Evolutionary conservation across 2,113 vertebrate species (phyloP), one percentile per base, ranked within the genome.

Genomic region (Micromys minutus): DNA sequence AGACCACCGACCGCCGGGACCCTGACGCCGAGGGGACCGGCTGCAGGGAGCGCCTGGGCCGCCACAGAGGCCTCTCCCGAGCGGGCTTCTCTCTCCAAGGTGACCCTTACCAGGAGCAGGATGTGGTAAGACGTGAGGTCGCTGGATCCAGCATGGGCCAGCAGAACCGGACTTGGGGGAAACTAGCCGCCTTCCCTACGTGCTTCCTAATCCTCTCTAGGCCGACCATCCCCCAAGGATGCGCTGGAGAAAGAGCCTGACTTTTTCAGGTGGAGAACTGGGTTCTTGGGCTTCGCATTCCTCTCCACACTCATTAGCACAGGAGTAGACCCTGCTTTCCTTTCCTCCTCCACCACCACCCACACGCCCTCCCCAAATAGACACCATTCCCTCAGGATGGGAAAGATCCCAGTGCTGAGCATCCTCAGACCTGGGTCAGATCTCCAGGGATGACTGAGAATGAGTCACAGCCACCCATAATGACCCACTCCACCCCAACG

Each of bases 401-500:
- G 94, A 96, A 96, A 94, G 77, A 77, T 79, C 55, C 67, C 69
- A 65, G 26, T 81, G 45, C 3, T 71, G 89, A 61, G 50, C 87
- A 79, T 94, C 89, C 95, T 76, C 36, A 0, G 72, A 76, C 94
- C 55, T 50, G 80, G 94, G 93, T 96, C 94, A 96, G 90, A 69
- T 52, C 97, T 71, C 95, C 55, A n/a, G 93, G 59, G 94, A 63
- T 39, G 92, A 69, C 75, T 65, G 80, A 92, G 57, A 80, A 84
- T 87, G 95, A 93, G 83, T 91, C 90, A 91, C 34, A 63, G 57
- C 63, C 15, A 7, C 57, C 39, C n/a, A 11, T 31, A 12, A 31
- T 31, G 39, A 63, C 80, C 29, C 36, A 16, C 45, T 67, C 45
- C 59, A 83, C 79, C 89, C 47, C 71, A 36, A 42, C 74, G 55